phyloP scores from a whole-genome alignment of 2,888 invertebrate genomes.

The Drosophila greeni region DNA sequence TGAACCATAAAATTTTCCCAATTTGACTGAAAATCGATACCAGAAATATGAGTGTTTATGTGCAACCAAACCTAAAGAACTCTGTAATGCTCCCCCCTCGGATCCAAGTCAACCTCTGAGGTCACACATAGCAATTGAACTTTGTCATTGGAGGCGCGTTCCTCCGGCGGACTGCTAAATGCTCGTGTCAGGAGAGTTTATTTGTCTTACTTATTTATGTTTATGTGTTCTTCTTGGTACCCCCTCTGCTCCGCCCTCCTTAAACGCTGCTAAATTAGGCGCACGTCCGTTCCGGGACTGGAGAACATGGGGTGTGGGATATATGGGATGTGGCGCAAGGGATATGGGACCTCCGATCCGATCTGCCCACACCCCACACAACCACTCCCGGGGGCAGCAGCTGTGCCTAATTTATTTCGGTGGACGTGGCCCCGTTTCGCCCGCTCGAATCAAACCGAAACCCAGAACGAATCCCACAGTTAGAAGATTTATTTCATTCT shows the following conservation, averaged over 20 bases:
- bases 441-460: conserved; percentile 38
- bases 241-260: conserved; percentile 6
- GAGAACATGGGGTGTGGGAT: conserved; percentile 1
- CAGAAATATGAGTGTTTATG: too few species aligned
- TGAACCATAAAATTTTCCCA: not conserved
- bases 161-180: conserved; percentile 52
- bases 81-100: not conserved
- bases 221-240: conserved; percentile 43
- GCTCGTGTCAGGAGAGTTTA: conserved; percentile 68
- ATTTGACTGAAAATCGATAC: not conserved
- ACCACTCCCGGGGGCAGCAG: conserved; percentile 46
- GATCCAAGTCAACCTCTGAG: conserved; percentile 11
- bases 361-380: conserved; percentile 17
- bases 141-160: conserved; percentile 36
- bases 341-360: conserved; percentile 28
- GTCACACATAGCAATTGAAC: conserved; percentile 57
- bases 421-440: conserved; percentile 63
- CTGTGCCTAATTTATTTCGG: conserved; percentile 69
- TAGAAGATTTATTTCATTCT: conserved; percentile 66
- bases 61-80: not conserved
- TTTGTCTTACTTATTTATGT: conserved; percentile 71
- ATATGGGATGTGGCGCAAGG: not conserved
- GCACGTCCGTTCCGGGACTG: conserved; percentile 53
- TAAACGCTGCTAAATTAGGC: conserved; percentile 63
- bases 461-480: conserved; percentile 61